Evolutionary conservation across 2,797 vertebrate genomes (phyloP).

Genomic region (Helostoma temminkii): DNA sequence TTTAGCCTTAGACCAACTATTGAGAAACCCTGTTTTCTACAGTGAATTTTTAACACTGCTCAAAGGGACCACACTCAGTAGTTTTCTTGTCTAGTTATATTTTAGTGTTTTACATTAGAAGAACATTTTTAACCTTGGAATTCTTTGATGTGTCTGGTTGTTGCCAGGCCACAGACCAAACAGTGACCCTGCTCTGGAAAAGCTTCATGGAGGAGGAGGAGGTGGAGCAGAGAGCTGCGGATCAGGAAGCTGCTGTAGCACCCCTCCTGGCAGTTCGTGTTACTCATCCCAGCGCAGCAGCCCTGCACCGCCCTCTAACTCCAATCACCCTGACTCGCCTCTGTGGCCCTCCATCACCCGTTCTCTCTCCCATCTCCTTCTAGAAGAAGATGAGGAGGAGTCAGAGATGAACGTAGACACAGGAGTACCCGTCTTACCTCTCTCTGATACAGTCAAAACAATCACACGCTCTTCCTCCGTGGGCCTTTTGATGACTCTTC

Average conservation of each 20-base stretch:
- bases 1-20: neutral
- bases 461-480: constrained; percentile 58
- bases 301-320: constrained; percentile 47
- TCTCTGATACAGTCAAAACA: constrained; percentile 15
- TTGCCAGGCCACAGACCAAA: constrained; percentile 45
- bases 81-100: neutral
- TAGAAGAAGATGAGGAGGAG: constrained; percentile 74
- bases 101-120: neutral
- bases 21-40: neutral
- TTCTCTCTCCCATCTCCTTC: constrained; percentile 62
- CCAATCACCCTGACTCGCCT: constrained; percentile 60
- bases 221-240: constrained; percentile 49
- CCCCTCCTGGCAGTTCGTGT: constrained; percentile 74
- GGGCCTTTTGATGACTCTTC: constrained; percentile 42
- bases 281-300: constrained; percentile 77
- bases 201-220: constrained; percentile 44
- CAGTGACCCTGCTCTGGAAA: constrained; percentile 63
- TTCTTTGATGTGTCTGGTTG: constrained; percentile 2
- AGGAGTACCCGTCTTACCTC: constrained; percentile 73
- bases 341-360: constrained; percentile 51
- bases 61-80: neutral
- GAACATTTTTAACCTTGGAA: neutral
- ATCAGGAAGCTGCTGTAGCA: constrained; percentile 67
- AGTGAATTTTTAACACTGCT: neutral
- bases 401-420: constrained; percentile 92